phyloP scores from a whole-genome alignment of 1,140 invertebrate genomes.

The Bathynomus jamesi region DNA sequence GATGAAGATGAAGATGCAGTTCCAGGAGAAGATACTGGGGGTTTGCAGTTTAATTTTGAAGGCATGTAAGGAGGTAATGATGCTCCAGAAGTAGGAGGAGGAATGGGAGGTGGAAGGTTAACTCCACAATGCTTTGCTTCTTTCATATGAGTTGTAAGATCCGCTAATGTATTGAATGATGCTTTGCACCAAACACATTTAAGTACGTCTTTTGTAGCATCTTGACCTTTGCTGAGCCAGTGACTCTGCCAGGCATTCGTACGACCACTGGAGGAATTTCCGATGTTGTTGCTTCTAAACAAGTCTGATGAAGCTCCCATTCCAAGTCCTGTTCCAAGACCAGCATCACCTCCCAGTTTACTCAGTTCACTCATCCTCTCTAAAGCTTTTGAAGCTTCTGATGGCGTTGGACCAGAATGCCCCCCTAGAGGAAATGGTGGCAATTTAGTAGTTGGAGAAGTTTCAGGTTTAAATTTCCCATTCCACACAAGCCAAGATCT shows the following conservation, averaged over 20 bases:
- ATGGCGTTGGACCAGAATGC: slow-evolving; percentile 51
- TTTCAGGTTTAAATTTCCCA: slow-evolving; percentile 33
- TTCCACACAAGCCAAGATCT: slow-evolving; percentile 50
- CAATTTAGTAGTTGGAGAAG: slow-evolving; percentile 30
- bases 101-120: slow-evolving; percentile 56
- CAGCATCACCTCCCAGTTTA: slow-evolving; percentile 65
- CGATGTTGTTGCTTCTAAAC: slow-evolving; percentile 51
- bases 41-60: slow-evolving; percentile 53
- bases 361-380: slow-evolving; percentile 88
- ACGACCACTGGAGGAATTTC: slow-evolving; percentile 37
- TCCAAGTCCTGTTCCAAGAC: slow-evolving; percentile 50
- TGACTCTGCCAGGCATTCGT: slow-evolving; percentile 76
- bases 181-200: slow-evolving; percentile 95
- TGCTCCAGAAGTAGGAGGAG: slow-evolving; percentile 47
- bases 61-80: slow-evolving; percentile 37
- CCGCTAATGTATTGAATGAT: slow-evolving; percentile 78
- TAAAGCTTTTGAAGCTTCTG: slow-evolving; percentile 72
- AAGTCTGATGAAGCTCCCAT: slow-evolving; percentile 41
- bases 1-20: slow-evolving; percentile 46
- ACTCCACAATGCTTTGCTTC: slow-evolving; percentile 77
- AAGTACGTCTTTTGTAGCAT: slow-evolving; percentile 84
- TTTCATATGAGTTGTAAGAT: slow-evolving; percentile 89
- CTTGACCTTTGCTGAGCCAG: slow-evolving; percentile 86
- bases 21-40: slow-evolving; percentile 66
- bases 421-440: slow-evolving; percentile 41